Conservation (phyloP, 2,888 invertebrate species). For the Zygaena filipendulae region DNA sequence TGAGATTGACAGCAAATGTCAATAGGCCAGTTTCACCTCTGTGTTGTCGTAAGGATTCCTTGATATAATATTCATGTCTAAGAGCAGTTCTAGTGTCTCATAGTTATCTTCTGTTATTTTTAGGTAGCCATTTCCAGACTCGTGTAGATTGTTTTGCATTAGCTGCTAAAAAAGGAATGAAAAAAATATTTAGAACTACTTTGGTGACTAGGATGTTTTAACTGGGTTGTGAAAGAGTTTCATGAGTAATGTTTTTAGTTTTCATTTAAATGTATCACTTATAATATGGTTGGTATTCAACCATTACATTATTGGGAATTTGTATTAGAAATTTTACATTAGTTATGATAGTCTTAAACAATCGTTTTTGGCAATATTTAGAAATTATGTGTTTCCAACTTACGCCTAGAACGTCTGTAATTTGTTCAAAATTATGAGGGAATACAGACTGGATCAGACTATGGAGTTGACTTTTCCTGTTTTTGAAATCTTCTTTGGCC, state of each 20-base stretch:
- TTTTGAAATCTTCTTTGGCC: slow-evolving; percentile 37
- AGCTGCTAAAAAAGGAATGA: slow-evolving; percentile 32
- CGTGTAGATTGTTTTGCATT: slow-evolving; percentile 30
- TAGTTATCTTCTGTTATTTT: slow-evolving; percentile 33
- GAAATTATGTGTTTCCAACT: too few relatives aligned
- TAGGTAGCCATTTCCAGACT: slow-evolving; percentile 34
- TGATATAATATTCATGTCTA: slow-evolving; percentile 39
- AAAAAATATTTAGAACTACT: background rate
- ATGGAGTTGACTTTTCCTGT: slow-evolving; percentile 38
- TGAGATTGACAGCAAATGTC: too few relatives aligned
- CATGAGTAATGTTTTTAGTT: too few relatives aligned
- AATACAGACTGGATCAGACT: slow-evolving; percentile 38
- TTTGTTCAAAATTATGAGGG: slow-evolving; percentile 26
- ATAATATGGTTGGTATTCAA: too few relatives aligned
- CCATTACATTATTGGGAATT: too few relatives aligned
- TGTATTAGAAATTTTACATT: too few relatives aligned
- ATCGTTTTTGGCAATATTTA: too few relatives aligned
- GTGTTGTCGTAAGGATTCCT: slow-evolving; percentile 43
- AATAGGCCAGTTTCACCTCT: slow-evolving; percentile 43
- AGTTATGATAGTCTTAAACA: too few relatives aligned
- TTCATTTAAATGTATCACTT: too few relatives aligned
- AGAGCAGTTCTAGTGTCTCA: slow-evolving; percentile 29
- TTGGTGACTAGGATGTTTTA: too few relatives aligned
- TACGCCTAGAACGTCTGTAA: slow-evolving; percentile 39
- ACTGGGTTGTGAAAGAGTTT: too few relatives aligned